Conservation (phyloP, 1,140 invertebrate genomes). For the Pogonus chalceus region DNA sequence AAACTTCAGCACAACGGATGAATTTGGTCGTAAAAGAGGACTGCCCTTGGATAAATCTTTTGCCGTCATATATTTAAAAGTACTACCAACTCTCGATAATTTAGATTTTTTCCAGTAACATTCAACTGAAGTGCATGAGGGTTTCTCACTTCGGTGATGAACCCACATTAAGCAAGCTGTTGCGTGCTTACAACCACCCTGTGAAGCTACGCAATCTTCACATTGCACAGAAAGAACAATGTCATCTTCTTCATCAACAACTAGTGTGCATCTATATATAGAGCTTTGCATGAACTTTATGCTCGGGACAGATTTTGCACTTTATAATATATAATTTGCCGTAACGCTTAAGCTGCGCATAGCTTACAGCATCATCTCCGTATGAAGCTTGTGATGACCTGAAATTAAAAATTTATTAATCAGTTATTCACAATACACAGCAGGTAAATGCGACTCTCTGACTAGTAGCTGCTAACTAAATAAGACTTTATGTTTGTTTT, state of each 20-base stretch:
- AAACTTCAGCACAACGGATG: constrained; percentile 16
- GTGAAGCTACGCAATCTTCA: constrained; percentile 21
- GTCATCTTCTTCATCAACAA: constrained; percentile 18
- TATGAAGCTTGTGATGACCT: constrained; percentile 14
- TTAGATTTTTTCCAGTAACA: constrained; percentile 29
- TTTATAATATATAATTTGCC: constrained; percentile 16
- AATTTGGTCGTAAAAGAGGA: constrained; percentile 2
- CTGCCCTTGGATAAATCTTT: constrained; percentile 13
- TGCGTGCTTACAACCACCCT: too few species aligned
- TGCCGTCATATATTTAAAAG: constrained; percentile 20
- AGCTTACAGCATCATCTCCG: constrained; percentile 18
- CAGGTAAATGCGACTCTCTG: too few species aligned
- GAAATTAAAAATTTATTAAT: too few species aligned
- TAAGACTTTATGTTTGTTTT: too few species aligned
- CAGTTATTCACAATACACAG: too few species aligned
- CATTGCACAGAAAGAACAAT: constrained; percentile 16
- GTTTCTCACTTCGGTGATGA: constrained; percentile 22
- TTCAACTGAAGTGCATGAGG: constrained; percentile 20
- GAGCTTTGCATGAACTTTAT: constrained; percentile 17
- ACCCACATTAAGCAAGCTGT: too few species aligned
- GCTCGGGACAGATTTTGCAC: constrained; percentile 19
- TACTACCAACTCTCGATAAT: constrained; percentile 19
- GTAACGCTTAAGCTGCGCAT: constrained; percentile 19
- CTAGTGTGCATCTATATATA: constrained; percentile 16
- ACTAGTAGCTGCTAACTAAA: too few species aligned